phyloP scores from a whole-genome alignment of 2,113 vertebrate genomes.

The Hiodon alosoides region DNA sequence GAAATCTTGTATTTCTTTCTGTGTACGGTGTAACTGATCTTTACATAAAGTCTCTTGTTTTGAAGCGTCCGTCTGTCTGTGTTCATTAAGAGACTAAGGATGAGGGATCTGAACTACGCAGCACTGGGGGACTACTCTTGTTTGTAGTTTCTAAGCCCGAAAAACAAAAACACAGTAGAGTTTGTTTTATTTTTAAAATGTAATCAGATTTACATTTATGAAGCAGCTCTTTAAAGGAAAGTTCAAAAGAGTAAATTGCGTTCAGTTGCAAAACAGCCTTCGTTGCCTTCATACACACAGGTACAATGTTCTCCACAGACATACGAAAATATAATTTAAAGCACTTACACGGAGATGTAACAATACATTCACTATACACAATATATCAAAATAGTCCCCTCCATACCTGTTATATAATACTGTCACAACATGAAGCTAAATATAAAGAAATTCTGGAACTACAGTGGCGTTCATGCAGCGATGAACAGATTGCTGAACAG shows the following conservation, averaged over 20 bases:
- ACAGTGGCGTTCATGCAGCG: conserved; percentile 74
- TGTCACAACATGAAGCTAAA: conserved; percentile 77
- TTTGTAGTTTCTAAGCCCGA: neutral
- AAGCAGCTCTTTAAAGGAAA: conserved; percentile 89
- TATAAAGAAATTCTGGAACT: conserved; percentile 67
- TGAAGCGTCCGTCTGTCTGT: conserved; percentile 20
- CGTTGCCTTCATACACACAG: conserved; percentile 74
- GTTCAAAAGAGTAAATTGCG: conserved; percentile 68
- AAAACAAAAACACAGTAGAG: conserved; percentile 53
- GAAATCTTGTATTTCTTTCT: conserved; percentile 39
- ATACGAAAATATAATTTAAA: conserved; percentile 99
- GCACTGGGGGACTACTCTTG: too few species aligned
- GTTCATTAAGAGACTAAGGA: neutral
- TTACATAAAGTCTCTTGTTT: conserved; percentile 39
- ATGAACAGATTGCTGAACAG: conserved; percentile 63
- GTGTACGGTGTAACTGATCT: conserved; percentile 50
- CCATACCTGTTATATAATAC: conserved; percentile 86
- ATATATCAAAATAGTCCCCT: conserved; percentile 88
- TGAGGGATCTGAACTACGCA: neutral
- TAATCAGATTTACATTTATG: conserved; percentile 86
- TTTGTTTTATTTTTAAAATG: conserved; percentile 77
- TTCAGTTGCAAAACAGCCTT: conserved; percentile 73
- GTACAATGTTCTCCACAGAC: conserved; percentile 76
- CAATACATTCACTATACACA: conserved; percentile 95
- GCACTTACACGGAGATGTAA: conserved; percentile 89